Evolutionary conservation across 2,797 vertebrate genomes (phyloP).

Genomic region (Coluber constrictor): DNA sequence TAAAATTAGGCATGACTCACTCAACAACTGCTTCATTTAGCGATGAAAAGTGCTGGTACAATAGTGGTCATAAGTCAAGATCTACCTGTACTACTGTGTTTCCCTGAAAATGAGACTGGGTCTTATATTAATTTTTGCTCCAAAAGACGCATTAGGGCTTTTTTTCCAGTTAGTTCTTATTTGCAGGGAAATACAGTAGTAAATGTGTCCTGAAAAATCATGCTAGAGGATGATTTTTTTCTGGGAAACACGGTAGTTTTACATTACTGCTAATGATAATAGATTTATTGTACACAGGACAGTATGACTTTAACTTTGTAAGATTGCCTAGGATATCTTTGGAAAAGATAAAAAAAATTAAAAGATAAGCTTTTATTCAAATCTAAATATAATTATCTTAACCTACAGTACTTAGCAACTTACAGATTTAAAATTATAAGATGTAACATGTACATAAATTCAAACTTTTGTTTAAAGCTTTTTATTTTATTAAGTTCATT

Average conservation of each 20-base stretch:
- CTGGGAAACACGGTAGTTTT: neutral
- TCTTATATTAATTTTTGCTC: too few relatives aligned
- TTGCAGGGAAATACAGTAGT: too few relatives aligned
- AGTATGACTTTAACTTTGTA: neutral
- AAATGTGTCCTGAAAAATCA: too few relatives aligned
- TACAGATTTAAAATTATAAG: neutral
- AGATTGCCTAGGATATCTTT: neutral
- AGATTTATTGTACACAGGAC: neutral
- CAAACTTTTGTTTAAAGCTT: neutral
- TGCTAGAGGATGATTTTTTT: too few relatives aligned
- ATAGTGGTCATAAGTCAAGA: too few relatives aligned
- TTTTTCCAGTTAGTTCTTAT: too few relatives aligned
- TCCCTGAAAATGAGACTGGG: too few relatives aligned
- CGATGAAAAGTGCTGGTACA: too few relatives aligned
- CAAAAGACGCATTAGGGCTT: too few relatives aligned
- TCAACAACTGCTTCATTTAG: too few relatives aligned
- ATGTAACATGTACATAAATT: neutral
- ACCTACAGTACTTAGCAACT: neutral
- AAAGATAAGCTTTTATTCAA: neutral
- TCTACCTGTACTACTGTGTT: too few relatives aligned
- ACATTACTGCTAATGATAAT: neutral
- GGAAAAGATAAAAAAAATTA: neutral
- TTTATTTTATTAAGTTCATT: neutral
- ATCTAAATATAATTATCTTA: neutral
- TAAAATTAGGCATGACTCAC: too few relatives aligned